Conservation (phyloP, 2,888 invertebrate species). For the Phlogophora meticulosa region DNA sequence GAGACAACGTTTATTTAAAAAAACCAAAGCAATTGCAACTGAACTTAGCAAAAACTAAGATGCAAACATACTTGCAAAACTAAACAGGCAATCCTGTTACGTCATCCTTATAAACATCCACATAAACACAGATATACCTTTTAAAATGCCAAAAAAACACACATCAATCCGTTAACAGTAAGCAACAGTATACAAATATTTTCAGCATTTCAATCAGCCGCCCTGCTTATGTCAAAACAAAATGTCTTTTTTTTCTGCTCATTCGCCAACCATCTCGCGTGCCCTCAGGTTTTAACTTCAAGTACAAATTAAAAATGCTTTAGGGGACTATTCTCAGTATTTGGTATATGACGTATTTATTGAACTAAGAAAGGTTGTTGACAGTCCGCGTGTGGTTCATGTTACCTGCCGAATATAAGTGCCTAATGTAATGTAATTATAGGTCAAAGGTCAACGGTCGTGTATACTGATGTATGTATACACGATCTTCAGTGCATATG, state of each 20-base stretch:
- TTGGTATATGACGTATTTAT: constrained; percentile 5
- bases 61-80: neutral
- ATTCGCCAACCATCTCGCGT: constrained; percentile 74
- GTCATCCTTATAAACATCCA: neutral
- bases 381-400: neutral
- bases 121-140: constrained; percentile 10
- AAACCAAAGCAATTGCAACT: too few species aligned
- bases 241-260: constrained; percentile 78
- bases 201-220: constrained; percentile 71
- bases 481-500: too few species aligned
- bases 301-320: constrained; percentile 89
- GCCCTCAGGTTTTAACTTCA: constrained; percentile 86
- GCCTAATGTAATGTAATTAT: too few species aligned
- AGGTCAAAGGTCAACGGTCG: too few species aligned
- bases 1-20: too few species aligned
- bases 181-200: constrained; percentile 64
- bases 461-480: too few species aligned
- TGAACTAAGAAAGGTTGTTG: neutral
- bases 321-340: constrained; percentile 70
- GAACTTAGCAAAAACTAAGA: neutral
- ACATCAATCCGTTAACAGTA: constrained; percentile 34
- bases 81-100: neutral
- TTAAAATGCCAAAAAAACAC: constrained; percentile 49
- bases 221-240: constrained; percentile 85
- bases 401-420: neutral